A percentile compares a stretch with the other conserved stretches of the same genome.
phyloP scores from a whole-genome alignment of 2,113 vertebrate species.

The Rhodinocichla rosea region DNA sequence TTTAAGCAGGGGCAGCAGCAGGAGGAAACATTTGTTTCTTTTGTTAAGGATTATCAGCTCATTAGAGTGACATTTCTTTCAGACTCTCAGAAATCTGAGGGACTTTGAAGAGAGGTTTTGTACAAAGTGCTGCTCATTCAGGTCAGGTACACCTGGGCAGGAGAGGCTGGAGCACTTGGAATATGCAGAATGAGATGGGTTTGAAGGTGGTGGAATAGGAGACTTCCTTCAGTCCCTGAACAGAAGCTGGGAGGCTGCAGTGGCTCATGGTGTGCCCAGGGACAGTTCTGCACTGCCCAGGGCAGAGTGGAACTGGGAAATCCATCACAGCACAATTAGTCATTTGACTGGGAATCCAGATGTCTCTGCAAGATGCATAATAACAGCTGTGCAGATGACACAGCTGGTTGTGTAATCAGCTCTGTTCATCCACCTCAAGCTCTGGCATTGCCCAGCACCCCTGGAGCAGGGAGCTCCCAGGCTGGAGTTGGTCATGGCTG shows the following conservation, averaged over 20 bases:
- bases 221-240: background rate
- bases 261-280: background rate
- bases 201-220: background rate
- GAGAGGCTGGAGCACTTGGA: background rate
- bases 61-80: background rate
- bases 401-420: background rate
- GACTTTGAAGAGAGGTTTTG: background rate
- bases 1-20: background rate
- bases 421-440: background rate
- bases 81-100: background rate
- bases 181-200: background rate
- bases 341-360: background rate
- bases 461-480: background rate
- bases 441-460: background rate
- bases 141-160: background rate
- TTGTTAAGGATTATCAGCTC: background rate
- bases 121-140: background rate
- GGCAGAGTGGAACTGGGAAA: background rate
- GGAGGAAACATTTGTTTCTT: background rate
- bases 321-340: background rate
- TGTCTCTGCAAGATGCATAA: background rate
- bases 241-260: background rate
- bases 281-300: background rate
- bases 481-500: fast-evolving
- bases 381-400: background rate